Evolutionary conservation across 2,888 invertebrate species (phyloP).

Genomic region (Pachydiplax longipennis): DNA sequence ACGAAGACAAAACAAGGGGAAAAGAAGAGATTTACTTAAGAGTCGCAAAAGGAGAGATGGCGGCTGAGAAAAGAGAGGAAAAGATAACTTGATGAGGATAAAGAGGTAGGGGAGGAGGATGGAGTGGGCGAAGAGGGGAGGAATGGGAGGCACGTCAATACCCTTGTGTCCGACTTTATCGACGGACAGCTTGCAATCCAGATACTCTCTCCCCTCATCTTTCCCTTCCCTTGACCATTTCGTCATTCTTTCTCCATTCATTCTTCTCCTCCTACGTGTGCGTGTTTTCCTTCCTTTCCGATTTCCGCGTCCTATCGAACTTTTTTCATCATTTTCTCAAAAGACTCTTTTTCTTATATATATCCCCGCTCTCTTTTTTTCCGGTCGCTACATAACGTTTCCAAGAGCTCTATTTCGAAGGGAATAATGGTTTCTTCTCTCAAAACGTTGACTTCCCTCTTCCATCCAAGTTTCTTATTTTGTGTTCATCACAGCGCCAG

Average conservation of each 20-base stretch:
- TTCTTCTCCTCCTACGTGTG: not conserved
- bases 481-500: too few species aligned
- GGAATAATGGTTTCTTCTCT: not conserved
- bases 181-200: conserved; percentile 44
- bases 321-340: not conserved
- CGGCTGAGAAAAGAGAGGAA: not conserved
- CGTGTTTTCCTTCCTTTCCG: not conserved
- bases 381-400: not conserved
- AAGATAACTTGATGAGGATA: not conserved
- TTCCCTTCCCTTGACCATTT: not conserved
- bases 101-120: not conserved
- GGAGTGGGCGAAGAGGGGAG: not conserved
- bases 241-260: not conserved
- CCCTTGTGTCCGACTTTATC: conserved; percentile 44
- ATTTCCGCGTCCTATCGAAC: not conserved
- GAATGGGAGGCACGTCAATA: conserved; percentile 34
- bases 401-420: not conserved
- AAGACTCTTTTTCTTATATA: not conserved
- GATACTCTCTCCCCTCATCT: not conserved
- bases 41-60: not conserved
- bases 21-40: not conserved
- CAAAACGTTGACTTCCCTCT: not conserved
- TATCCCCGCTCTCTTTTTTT: not conserved
- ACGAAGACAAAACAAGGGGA: not conserved
- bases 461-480: not conserved